Conservation (phyloP, 2,888 invertebrate species). For the Tipula helvola region DNA sequence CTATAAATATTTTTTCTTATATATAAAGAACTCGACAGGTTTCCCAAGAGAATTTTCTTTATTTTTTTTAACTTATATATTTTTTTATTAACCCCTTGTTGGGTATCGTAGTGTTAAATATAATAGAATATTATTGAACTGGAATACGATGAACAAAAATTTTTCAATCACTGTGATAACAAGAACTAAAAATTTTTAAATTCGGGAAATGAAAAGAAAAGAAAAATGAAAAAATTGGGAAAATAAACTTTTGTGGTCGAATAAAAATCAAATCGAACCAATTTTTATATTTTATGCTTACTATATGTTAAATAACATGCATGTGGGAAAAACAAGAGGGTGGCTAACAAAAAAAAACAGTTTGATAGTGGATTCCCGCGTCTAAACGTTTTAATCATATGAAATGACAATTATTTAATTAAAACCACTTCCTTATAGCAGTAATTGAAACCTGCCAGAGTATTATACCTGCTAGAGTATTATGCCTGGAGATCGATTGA, state of each 20-base stretch:
- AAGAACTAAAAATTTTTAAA: neutral
- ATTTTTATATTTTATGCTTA: neutral
- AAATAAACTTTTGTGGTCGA: neutral
- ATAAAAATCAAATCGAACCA: neutral
- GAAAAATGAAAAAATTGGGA: neutral
- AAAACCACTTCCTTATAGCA: too few relatives aligned
- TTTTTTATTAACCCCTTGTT: slow-evolving; percentile 1
- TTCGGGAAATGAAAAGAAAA: neutral
- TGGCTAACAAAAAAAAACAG: too few relatives aligned
- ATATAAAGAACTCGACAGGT: neutral
- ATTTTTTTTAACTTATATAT: neutral
- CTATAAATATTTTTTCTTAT: neutral
- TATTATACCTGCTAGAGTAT: too few relatives aligned
- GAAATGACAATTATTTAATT: too few relatives aligned
- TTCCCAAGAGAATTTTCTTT: neutral
- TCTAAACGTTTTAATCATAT: too few relatives aligned
- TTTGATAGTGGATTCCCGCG: too few relatives aligned
- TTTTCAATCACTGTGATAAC: neutral
- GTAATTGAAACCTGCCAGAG: too few relatives aligned
- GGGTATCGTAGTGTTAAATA: neutral
- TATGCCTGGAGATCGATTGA: too few relatives aligned
- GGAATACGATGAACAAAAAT: neutral
- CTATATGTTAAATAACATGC: neutral
- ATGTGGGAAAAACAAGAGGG: neutral
- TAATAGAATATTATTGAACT: neutral